Conservation (phyloP, 1,140 invertebrate genomes). For the Bombus affinis region DNA sequence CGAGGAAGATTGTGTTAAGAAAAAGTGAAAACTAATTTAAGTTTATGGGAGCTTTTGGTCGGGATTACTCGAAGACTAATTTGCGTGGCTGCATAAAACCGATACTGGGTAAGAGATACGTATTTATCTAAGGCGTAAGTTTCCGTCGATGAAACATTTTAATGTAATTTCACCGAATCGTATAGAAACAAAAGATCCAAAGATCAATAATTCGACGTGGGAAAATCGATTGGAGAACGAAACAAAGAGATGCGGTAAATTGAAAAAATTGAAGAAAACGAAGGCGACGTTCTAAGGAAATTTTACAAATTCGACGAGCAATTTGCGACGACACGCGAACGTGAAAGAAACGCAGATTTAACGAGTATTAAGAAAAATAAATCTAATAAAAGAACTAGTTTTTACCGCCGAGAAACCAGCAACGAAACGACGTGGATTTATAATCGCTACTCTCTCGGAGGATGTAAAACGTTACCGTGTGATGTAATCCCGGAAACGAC, state of each 20-base stretch:
- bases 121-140: not conserved
- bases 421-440: conserved; percentile 26
- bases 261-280: not conserved
- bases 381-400: not conserved
- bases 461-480: conserved; percentile 32
- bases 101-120: not conserved
- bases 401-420: not conserved
- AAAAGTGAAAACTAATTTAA: conserved; percentile 10
- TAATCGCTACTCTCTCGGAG: conserved; percentile 17
- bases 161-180: not conserved
- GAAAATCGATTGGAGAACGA: not conserved
- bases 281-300: not conserved
- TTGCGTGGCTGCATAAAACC: not conserved
- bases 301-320: not conserved
- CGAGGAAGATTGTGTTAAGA: not conserved
- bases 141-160: not conserved
- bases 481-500: conserved; percentile 38
- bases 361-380: not conserved
- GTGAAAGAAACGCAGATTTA: not conserved
- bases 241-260: not conserved
- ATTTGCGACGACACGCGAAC: not conserved
- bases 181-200: too few relatives aligned
- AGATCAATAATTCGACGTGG: too few relatives aligned
- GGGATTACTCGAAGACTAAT: not conserved
- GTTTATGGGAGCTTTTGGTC: not conserved